Evolutionary conservation across 2,113 vertebrate species (phyloP).

Genomic region (Nothocercus nigrocapillus): DNA sequence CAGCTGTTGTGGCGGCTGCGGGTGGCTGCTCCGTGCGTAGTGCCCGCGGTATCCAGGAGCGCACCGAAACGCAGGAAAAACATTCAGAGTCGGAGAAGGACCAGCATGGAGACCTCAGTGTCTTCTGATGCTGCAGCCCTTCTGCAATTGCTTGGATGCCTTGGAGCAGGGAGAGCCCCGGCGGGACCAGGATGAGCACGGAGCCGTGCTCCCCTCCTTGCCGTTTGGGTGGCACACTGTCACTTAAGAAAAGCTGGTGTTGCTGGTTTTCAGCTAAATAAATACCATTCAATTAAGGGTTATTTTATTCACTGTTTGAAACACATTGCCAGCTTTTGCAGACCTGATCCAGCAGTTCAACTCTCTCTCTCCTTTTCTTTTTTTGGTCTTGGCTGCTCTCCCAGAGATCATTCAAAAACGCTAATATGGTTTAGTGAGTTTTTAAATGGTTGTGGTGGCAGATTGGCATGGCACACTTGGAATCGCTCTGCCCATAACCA

Average conservation of each 20-base stretch:
- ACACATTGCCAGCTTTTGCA: not conserved
- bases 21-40: not conserved
- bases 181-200: not conserved
- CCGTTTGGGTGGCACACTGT: rapidly evolving
- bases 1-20: not conserved
- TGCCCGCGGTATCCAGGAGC: not conserved
- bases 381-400: constrained; percentile 24
- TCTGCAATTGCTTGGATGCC: not conserved
- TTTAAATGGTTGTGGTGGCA: not conserved
- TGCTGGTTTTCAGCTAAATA: not conserved
- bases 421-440: not conserved
- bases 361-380: not conserved
- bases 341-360: not conserved
- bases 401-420: constrained; percentile 16
- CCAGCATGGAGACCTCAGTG: not conserved
- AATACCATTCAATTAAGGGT: not conserved
- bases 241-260: not conserved
- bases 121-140: not conserved
- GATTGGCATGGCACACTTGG: not conserved
- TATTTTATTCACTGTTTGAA: not conserved
- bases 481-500: not conserved
- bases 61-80: not conserved
- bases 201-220: not conserved
- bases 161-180: not conserved
- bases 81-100: not conserved